Evolutionary conservation across 2,797 vertebrate genomes (phyloP).

Genomic region (Lacerta bilineata): DNA sequence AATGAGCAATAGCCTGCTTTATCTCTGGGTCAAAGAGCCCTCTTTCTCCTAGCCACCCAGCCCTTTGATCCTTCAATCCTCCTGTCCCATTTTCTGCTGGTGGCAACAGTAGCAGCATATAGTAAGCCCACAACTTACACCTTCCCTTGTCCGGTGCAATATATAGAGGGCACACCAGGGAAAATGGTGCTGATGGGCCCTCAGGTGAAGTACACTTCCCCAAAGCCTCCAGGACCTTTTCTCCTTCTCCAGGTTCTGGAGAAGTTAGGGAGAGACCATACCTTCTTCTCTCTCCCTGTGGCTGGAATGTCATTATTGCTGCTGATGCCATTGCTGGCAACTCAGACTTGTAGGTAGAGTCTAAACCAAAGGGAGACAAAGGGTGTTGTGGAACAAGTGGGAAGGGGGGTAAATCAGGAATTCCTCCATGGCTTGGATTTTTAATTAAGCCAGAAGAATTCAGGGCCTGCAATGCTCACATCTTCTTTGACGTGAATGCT

Average conservation of each 20-base stretch:
- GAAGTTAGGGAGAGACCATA: not conserved
- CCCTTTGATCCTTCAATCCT: not conserved
- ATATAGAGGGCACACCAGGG: not conserved
- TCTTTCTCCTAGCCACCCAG: not conserved
- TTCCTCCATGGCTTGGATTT: not conserved
- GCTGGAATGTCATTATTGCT: not conserved
- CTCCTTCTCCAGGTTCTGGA: not conserved
- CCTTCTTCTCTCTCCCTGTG: not conserved
- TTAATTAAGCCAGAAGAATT: not conserved
- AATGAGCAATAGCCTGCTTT: not conserved
- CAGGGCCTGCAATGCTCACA: not conserved
- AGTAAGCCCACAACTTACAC: not conserved
- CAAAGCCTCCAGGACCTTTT: not conserved
- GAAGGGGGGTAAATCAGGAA: not conserved
- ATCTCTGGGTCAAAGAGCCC: not conserved
- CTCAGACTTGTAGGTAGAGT: not conserved
- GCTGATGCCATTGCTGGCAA: not conserved
- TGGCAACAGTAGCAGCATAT: not conserved
- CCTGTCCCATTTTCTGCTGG: not conserved
- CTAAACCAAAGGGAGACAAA: not conserved
- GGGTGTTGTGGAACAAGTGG: not conserved
- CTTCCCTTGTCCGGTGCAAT: not conserved
- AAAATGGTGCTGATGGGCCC: not conserved
- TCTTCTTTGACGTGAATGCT: not conserved
- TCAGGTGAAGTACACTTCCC: not conserved